Evolutionary conservation across 2,797 vertebrate genomes (phyloP).

Genomic region (Rachycentron canadum): DNA sequence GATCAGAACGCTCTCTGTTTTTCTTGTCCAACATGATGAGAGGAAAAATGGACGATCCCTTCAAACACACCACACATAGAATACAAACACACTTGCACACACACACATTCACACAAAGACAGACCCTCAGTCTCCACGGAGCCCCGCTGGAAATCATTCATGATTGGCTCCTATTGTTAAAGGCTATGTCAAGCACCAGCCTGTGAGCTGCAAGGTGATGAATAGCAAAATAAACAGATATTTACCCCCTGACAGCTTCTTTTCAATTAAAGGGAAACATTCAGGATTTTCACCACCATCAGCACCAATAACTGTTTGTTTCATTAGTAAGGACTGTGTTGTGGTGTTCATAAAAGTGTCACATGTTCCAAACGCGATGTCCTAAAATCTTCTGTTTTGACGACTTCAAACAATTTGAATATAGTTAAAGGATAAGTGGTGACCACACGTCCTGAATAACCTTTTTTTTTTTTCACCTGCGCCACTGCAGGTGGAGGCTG

Average conservation of each 20-base stretch:
- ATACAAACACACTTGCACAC: constrained; percentile 13
- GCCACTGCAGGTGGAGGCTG: not conserved
- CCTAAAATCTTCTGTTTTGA: not conserved
- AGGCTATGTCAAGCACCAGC: constrained; percentile 48
- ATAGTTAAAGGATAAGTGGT: not conserved
- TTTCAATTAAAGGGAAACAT: constrained; percentile 52
- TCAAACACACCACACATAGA: constrained; percentile 3
- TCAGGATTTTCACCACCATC: constrained; percentile 27
- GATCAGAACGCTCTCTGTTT: constrained; percentile 48
- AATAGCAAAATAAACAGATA: constrained; percentile 56
- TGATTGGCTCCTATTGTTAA: constrained; percentile 62
- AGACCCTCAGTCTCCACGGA: constrained; percentile 39
- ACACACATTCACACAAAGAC: constrained; percentile 27
- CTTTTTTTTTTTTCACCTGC: not conserved
- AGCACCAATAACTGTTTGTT: constrained; percentile 31
- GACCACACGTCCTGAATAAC: not conserved
- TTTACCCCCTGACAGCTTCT: constrained; percentile 35
- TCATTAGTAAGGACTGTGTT: constrained; percentile 21
- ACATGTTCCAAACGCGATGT: not conserved
- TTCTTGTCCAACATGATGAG: constrained; percentile 50
- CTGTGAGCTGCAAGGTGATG: constrained; percentile 46
- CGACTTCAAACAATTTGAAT: not conserved
- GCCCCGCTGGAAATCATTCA: constrained; percentile 52
- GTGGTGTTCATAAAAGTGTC: constrained; percentile 21
- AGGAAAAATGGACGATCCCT: constrained; percentile 42